Percentiles rank a stretch among this genome's conserved stretches.
phyloP scores from a whole-genome alignment of 2,888 invertebrate genomes.

The Lycaena phlaeas region DNA sequence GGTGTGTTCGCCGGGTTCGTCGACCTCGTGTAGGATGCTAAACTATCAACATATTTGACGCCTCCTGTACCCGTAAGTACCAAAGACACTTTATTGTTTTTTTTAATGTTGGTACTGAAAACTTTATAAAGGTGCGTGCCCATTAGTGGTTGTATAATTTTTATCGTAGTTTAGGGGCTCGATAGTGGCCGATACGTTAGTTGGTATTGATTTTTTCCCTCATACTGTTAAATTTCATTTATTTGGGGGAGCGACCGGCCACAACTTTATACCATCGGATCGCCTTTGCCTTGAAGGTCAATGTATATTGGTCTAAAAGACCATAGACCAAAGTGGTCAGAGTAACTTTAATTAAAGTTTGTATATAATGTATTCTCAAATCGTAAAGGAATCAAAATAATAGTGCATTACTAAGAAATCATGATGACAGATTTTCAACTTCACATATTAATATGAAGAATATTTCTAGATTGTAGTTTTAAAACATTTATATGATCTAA shows the following conservation, averaged over 20 bases:
- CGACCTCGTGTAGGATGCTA: slow-evolving; percentile 61
- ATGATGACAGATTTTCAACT: no score
- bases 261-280: slow-evolving; percentile 13
- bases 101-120: no score
- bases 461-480: no score
- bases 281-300: not conserved
- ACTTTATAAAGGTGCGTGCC: not conserved
- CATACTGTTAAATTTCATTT: slow-evolving; percentile 73
- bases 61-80: slow-evolving; percentile 62
- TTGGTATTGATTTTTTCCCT: slow-evolving; percentile 71
- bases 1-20: slow-evolving; percentile 48
- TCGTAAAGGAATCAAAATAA: no score
- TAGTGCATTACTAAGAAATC: no score
- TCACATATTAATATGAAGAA: no score
- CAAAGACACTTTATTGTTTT: slow-evolving; percentile 2
- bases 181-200: slow-evolving; percentile 60
- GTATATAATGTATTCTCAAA: no score
- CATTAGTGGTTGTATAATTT: slow-evolving; percentile 40
- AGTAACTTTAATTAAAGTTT: no score
- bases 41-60: slow-evolving; percentile 66
- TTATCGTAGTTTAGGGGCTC: slow-evolving; percentile 67
- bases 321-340: no score
- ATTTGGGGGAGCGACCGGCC: slow-evolving; percentile 62
- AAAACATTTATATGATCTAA: no score
- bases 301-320: not conserved